Conservation (phyloP, 2,797 vertebrate species). For the Molossus molossus region DNA sequence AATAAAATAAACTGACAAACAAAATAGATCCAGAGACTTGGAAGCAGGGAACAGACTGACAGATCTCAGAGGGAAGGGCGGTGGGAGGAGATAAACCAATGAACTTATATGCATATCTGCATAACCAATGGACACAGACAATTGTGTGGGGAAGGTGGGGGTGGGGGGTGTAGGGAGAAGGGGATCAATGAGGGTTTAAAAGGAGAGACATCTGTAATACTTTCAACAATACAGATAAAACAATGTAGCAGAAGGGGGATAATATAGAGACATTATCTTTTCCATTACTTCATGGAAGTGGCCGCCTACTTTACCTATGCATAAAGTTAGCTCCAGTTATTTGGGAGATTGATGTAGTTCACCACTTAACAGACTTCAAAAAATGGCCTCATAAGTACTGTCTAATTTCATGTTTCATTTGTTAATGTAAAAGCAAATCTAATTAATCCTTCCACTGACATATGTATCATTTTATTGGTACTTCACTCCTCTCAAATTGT, state of each 20-base stretch:
- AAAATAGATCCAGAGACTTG: too few species aligned
- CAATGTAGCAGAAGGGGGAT: not conserved
- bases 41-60: too few species aligned
- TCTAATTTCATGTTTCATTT: conserved; percentile 4
- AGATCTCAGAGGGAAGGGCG: too few species aligned
- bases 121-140: too few species aligned
- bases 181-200: too few species aligned
- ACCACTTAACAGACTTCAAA: not conserved
- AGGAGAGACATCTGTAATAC: too few species aligned
- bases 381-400: not conserved
- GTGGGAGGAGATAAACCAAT: too few species aligned
- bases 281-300: not conserved
- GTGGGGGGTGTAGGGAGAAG: too few species aligned
- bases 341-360: not conserved
- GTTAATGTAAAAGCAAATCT: conserved; percentile 29
- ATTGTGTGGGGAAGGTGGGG: too few species aligned
- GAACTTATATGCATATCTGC: too few species aligned
- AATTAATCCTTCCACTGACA: not conserved
- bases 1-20: too few species aligned
- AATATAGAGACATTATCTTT: not conserved
- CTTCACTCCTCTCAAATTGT: not conserved
- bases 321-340: not conserved
- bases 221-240: too few species aligned
- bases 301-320: not conserved
- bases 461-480: not conserved